Evolutionary conservation across 2,888 invertebrate species (phyloP).

Genomic region (Torymus tubicola): DNA sequence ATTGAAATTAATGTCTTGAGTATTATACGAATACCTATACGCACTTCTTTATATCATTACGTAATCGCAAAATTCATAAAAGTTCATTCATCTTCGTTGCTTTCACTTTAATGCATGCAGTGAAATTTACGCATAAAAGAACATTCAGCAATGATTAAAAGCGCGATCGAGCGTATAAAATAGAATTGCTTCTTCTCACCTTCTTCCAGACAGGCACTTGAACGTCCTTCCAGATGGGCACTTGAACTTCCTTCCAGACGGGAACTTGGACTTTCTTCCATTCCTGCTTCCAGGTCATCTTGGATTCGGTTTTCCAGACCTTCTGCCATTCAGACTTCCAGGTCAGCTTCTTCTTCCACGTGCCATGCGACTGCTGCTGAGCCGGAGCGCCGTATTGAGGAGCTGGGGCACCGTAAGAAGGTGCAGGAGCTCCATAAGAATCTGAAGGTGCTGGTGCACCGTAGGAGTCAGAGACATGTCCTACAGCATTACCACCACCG

Average conservation of each 20-base stretch:
- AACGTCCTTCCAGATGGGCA: slow-evolving; percentile 87
- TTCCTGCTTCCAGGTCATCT: slow-evolving; percentile 84
- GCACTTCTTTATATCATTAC: no score
- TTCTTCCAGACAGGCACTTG: slow-evolving; percentile 89
- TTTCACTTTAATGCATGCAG: no score
- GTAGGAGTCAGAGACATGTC: slow-evolving; percentile 45
- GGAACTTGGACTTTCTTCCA: slow-evolving; percentile 86
- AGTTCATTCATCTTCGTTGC: no score
- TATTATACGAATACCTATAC: no score
- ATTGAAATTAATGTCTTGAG: no score
- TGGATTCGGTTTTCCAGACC: slow-evolving; percentile 86
- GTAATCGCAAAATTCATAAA: no score
- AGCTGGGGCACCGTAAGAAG: slow-evolving; percentile 63
- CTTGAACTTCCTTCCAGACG: slow-evolving; percentile 76
- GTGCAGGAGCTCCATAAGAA: slow-evolving; percentile 14
- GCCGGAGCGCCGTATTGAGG: slow-evolving; percentile 56
- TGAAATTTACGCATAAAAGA: no score
- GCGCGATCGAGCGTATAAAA: no score
- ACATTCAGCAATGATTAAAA: no score
- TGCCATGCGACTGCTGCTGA: slow-evolving; percentile 79
- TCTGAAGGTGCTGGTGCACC: slow-evolving; percentile 52
- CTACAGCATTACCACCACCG: neutral
- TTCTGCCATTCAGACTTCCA: slow-evolving; percentile 90
- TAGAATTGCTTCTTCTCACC: slow-evolving; percentile 70
- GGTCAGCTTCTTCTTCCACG: slow-evolving; percentile 88